Evolutionary conservation across 2,797 vertebrate species (phyloP), one percentile per base, ranked within the genome.

Genomic region (Macropus fuliginosus): DNA sequence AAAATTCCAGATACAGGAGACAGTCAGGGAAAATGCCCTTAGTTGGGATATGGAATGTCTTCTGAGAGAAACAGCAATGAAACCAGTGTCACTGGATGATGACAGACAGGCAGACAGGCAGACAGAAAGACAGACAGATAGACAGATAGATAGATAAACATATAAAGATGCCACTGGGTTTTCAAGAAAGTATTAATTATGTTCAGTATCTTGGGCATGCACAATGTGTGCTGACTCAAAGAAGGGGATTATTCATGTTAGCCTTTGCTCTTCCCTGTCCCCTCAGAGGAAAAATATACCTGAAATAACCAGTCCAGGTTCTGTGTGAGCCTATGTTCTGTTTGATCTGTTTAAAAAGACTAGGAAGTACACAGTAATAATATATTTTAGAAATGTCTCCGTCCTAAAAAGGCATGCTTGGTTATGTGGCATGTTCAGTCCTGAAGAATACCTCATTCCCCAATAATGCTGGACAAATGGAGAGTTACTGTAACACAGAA

Each of bases 381-480:
- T 87, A 50, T 87, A 81, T 8, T 81, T 46, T 81, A 46, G 18
- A 81, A 81, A 81, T 81, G 18, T 46, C 40, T 46, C 40, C 8
- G 3, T 46, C 74, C 74, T 50, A 50, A 87, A 87, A 74, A 74
- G n/a, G 74, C 40, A 46, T 87, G 40, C 9, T 87, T 87, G 21
- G 21, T 46, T 46, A 87, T 46, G 9, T 87, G 40, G 40, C 21
- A 46, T 24, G 8, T 46, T 87, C 40, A 87, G 40, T 46, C 21
- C 18, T 21, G 94, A 92, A 95, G 55, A 93, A 91, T 50, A 13
- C 52, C 1, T 96, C 50, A 92, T 92, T 81, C 27, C 31, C 92
- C 14, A 93, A 55, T 54, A 93, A 34, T 92, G 55, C 57, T 94
- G 91, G 55, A 93, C 56, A 40, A 62, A 93, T 55, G 57, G 97